phyloP scores from a whole-genome alignment of 1,140 invertebrate genomes.

The Hyposmocoma kahamanoa region DNA sequence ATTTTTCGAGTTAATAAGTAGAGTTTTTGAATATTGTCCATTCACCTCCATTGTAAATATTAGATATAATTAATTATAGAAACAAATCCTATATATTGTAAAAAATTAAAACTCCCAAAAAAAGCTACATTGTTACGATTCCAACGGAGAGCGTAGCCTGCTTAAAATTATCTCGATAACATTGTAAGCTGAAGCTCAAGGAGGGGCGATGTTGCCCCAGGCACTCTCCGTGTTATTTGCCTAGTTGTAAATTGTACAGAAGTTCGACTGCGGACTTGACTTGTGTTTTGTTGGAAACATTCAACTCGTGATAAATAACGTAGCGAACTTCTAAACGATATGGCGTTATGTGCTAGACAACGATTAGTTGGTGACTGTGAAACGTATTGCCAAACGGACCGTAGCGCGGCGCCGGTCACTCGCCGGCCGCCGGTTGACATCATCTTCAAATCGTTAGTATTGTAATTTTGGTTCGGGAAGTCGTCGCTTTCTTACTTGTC shows the following conservation, averaged over 20 bases:
- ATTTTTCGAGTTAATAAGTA: conserved; percentile 66
- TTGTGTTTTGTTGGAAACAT: conserved; percentile 25
- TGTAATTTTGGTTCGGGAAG: conserved; percentile 55
- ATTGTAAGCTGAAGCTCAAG: conserved; percentile 52
- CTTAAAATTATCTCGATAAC: conserved; percentile 51
- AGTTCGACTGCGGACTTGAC: conserved; percentile 26
- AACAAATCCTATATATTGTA: conserved; percentile 73
- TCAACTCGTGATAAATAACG: conserved; percentile 8
- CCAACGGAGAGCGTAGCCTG: conserved; percentile 44
- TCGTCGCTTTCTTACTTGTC: conserved; percentile 49
- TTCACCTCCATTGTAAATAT: conserved; percentile 73
- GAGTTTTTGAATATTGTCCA: conserved; percentile 67
- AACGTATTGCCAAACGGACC: neutral
- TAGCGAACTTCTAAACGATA: conserved; percentile 1
- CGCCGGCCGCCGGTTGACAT: conserved; percentile 18
- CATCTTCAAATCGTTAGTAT: conserved; percentile 48
- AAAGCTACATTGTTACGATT: conserved; percentile 68
- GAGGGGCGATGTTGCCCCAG: conserved; percentile 14
- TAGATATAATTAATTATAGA: conserved; percentile 73
- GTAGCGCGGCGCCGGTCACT: neutral
- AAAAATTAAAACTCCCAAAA: conserved; percentile 69
- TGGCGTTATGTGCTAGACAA: conserved; percentile 7
- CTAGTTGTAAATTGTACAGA: conserved; percentile 42
- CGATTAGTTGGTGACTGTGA: conserved; percentile 1
- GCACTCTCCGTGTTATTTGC: conserved; percentile 12